Percentiles rank a stretch among this genome's conserved stretches.
Evolutionary conservation across 2,888 invertebrate species (phyloP).

Genomic region (Drosophila austrosaltans): DNA sequence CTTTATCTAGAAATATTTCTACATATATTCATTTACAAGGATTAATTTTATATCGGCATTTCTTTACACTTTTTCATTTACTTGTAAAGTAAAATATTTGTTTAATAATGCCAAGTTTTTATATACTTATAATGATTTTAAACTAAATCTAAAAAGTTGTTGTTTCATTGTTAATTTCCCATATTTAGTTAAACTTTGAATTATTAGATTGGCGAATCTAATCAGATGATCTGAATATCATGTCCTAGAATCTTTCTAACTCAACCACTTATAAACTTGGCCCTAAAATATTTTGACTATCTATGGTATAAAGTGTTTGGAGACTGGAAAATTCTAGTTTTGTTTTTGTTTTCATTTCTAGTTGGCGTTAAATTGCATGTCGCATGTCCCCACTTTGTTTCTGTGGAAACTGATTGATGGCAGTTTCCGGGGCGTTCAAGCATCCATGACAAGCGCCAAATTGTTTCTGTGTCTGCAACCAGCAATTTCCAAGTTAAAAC

Average conservation of each 20-base stretch:
- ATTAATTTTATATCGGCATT: constrained; percentile 22
- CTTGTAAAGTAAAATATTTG: neutral
- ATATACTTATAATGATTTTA: no score
- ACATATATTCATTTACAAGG: constrained; percentile 23
- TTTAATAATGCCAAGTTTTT: no score
- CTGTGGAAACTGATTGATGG: constrained; percentile 72
- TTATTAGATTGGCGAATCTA: no score
- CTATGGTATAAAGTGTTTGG: neutral
- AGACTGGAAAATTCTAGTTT: constrained; percentile 18
- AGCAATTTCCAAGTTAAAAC: constrained; percentile 18
- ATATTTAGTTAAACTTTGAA: neutral
- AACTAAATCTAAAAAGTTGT: no score
- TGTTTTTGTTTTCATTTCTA: constrained; percentile 23
- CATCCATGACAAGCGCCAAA: constrained; percentile 47
- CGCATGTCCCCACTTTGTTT: constrained; percentile 50
- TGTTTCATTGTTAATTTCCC: neutral
- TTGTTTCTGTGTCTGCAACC: constrained; percentile 34
- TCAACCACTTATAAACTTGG: no score
- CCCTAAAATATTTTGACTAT: no score
- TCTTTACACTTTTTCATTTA: neutral
- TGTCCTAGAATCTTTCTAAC: no score
- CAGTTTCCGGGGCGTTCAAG: constrained; percentile 36
- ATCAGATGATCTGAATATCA: no score
- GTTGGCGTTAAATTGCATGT: constrained; percentile 71
- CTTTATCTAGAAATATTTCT: constrained; percentile 49